Evolutionary conservation across 2,113 vertebrate genomes (phyloP).

Genomic region (Plecturocebus donacophilus): DNA sequence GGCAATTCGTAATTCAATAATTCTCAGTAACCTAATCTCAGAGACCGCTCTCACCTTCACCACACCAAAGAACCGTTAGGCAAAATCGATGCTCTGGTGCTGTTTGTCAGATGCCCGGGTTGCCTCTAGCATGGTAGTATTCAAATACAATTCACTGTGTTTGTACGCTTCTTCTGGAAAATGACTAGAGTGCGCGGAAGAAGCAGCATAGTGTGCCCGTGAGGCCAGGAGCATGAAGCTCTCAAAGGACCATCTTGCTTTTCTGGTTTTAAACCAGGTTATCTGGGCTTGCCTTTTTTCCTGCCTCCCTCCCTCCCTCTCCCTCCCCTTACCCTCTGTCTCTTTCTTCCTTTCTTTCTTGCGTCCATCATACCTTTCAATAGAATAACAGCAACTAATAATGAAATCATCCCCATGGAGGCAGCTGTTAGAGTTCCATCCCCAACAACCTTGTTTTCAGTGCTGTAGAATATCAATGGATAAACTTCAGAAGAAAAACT

Average conservation of each 20-base stretch:
- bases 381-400: constrained; percentile 52
- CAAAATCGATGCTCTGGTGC: background rate
- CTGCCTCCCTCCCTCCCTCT: background rate
- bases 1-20: background rate
- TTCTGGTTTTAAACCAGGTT: constrained; percentile 36
- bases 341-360: background rate
- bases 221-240: background rate
- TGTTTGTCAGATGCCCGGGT: too few species aligned
- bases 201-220: accelerated
- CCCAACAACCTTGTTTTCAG: constrained; percentile 38
- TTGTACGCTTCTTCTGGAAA: background rate
- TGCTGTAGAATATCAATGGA: background rate
- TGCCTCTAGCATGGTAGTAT: background rate
- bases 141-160: background rate
- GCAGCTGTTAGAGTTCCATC: constrained; percentile 41
- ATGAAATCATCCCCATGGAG: constrained; percentile 32
- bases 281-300: constrained; percentile 49
- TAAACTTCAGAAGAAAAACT: constrained; percentile 52
- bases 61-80: background rate
- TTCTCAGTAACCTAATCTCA: background rate
- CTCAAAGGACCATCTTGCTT: background rate
- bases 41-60: background rate
- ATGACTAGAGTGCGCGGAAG: accelerated
- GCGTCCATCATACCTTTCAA: background rate
- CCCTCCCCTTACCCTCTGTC: too few species aligned